Percentiles rank a stretch among this genome's conserved stretches.
Conservation (phyloP, 1,140 invertebrate genomes). For the Heliconius congener region DNA sequence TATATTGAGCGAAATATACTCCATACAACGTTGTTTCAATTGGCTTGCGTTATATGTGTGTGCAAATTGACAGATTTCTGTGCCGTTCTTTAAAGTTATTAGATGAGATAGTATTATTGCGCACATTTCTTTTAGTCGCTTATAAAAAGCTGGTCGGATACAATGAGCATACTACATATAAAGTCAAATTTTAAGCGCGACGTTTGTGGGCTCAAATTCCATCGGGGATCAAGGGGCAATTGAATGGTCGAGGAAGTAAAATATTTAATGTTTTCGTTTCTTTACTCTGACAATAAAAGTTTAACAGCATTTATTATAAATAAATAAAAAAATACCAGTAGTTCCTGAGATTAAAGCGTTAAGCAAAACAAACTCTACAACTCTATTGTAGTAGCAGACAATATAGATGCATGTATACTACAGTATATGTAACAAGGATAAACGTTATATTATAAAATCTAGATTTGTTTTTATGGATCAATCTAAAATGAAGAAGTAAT, state of each 20-base stretch:
- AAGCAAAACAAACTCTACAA: too few relatives aligned
- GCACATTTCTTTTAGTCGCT: slow-evolving; percentile 85
- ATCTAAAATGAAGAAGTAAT: neutral
- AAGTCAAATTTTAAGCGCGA: slow-evolving; percentile 55
- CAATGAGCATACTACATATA: slow-evolving; percentile 86
- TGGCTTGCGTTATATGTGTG: slow-evolving; percentile 85
- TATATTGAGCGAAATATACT: slow-evolving; percentile 87
- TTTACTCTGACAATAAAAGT: too few relatives aligned
- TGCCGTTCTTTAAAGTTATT: slow-evolving; percentile 86
- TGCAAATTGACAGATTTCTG: slow-evolving; percentile 86
- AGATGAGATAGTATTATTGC: slow-evolving; percentile 83
- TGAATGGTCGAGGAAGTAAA: too few relatives aligned
- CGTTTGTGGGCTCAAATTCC: too few relatives aligned
- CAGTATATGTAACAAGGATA: too few relatives aligned
- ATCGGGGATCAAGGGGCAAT: too few relatives aligned
- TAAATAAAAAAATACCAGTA: too few relatives aligned
- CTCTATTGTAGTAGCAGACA: too few relatives aligned
- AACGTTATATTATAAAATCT: neutral
- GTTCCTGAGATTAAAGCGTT: too few relatives aligned
- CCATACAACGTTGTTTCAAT: slow-evolving; percentile 85
- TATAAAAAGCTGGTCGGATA: slow-evolving; percentile 87
- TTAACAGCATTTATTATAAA: too few relatives aligned
- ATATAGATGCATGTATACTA: too few relatives aligned
- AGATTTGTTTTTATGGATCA: slow-evolving; percentile 9
- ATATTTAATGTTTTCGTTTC: too few relatives aligned